Base-by-base conservation (phyloP, 1,140 invertebrate species). In the Frieseomelitta varia region DNA sequence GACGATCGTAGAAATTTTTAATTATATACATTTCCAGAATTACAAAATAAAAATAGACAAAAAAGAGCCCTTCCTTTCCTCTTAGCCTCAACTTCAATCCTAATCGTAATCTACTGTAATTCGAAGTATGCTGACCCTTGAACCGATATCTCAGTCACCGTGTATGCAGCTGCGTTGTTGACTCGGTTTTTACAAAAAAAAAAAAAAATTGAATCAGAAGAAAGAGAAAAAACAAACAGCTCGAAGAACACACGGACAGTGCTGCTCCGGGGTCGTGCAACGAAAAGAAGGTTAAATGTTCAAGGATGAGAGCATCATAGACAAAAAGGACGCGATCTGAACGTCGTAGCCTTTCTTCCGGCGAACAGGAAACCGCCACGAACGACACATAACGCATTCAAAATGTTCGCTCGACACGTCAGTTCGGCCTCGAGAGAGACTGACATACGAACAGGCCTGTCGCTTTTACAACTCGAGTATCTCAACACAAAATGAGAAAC, bases 301-400 rank as follows among this genome's bases (percentile, higher is more conserved):
- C 81, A 78, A 84, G 81, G 76, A 79, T 82, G 15, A 82, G 68
- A 39, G 56, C 58, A 75, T 76, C 72, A 34, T 77, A 77, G 75
- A 53, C 55, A 51, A 84, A 78, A 84, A 84, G 67, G 53, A 79
- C 65, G 67, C 39, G 67, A 79, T 79, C 56, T 63, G 71, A 56
- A 34, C 68, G 53, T 11, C 47, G 30, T 69, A 79, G 71, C 56
- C 76, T 79, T 84, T 84, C 75, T 72, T 84, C 56, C 27, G 17
- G 68, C 75, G 10, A 84, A 71, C 81, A 76, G 81, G 81, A 84
- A 84, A 84, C 47, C 65, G 19, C 67, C 47, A 55, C 39, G 47
- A 79, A 53, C 84, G 79, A 85, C 84, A 61, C 79, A 81, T 61
- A 85, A 85, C 53, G 84, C 79, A 85, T 85, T 81, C 84, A 75